phyloP scores from a whole-genome alignment of 2,113 vertebrate species.

The Egretta garzetta region DNA sequence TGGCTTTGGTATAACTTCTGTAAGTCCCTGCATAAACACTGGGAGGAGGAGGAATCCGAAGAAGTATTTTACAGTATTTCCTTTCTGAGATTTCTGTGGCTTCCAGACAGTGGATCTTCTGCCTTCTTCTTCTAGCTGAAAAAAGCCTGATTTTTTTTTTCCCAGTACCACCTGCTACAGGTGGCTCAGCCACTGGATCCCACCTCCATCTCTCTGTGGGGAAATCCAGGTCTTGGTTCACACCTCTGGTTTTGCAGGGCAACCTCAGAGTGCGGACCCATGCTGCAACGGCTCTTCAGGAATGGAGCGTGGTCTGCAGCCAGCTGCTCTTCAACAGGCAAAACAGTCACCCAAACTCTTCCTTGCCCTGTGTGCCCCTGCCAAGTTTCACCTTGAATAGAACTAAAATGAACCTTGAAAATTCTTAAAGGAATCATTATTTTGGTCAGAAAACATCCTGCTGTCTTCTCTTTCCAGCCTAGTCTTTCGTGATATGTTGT shows the following conservation, averaged over 20 bases:
- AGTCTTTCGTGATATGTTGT: not conserved
- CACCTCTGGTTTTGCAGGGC: not conserved
- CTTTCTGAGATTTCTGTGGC: not conserved
- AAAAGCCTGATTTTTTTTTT: not conserved
- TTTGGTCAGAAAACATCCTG: not conserved
- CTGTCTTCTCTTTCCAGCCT: not conserved
- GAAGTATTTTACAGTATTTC: not conserved
- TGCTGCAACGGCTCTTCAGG: not conserved
- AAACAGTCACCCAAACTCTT: not conserved
- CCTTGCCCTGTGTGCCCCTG: not conserved
- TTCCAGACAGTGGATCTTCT: not conserved
- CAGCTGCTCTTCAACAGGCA: not conserved
- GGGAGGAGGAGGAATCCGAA: not conserved
- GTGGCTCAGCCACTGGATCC: not conserved
- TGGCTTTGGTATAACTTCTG: not conserved
- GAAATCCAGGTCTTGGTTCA: not conserved
- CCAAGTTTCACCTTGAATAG: not conserved
- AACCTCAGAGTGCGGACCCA: not conserved
- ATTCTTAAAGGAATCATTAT: not conserved
- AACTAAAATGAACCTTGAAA: not conserved
- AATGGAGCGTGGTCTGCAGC: not conserved
- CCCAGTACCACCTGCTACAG: not conserved
- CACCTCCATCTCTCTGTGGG: not conserved
- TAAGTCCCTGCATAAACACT: not conserved
- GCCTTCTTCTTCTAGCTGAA: not conserved